phyloP scores from a whole-genome alignment of 2,113 vertebrate species.

The Sphyrna mokarran region DNA sequence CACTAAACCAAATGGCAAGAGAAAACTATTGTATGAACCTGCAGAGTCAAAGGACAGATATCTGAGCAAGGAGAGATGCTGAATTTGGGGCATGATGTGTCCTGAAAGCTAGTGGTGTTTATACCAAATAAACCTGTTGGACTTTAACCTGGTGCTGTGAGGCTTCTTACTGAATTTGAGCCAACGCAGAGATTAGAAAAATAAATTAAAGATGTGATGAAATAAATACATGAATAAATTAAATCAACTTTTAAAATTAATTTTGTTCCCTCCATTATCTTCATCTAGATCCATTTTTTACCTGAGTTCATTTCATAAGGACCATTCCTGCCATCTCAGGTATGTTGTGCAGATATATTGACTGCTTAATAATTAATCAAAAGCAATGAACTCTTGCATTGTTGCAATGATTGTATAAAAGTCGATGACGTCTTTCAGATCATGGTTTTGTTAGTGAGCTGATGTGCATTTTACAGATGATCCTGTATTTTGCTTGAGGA shows the following conservation, averaged over 20 bases:
- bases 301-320: neutral
- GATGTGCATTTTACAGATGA: neutral
- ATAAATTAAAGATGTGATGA: neutral
- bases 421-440: neutral
- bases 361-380: conserved; percentile 6
- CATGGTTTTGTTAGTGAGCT: neutral
- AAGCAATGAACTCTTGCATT: neutral
- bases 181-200: neutral
- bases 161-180: neutral
- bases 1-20: neutral
- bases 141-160: too few relatives aligned
- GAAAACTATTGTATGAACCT: neutral
- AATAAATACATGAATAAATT: neutral
- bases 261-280: neutral
- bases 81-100: neutral
- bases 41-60: neutral
- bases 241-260: neutral
- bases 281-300: neutral
- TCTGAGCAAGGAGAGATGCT: neutral
- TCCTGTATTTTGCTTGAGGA: conserved; percentile 27
- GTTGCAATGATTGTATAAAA: neutral
- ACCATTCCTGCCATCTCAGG: neutral
- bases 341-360: neutral
- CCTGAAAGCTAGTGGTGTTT: too few relatives aligned
- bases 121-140: too few relatives aligned